Percentiles rank a stretch among this genome's conserved stretches.
Conservation (phyloP, 2,888 invertebrate genomes). For the Melolontha melolontha region DNA sequence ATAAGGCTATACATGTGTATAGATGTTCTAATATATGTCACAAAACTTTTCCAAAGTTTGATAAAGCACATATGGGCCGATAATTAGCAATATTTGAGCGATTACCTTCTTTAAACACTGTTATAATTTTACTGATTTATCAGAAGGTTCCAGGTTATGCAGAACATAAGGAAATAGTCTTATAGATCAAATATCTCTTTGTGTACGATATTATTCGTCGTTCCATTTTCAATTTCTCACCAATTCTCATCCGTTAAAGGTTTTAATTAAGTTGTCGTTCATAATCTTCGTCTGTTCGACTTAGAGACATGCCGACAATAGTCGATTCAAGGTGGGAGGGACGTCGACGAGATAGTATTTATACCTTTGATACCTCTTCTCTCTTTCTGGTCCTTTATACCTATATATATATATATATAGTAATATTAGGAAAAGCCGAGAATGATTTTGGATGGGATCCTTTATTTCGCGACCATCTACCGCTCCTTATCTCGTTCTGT, state of each 20-base stretch:
- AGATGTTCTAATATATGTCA: too few species aligned
- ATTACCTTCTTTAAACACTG: too few species aligned
- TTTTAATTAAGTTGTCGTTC: slow-evolving; percentile 30
- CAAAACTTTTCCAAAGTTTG: too few species aligned
- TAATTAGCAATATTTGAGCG: too few species aligned
- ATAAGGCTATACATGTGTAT: too few species aligned
- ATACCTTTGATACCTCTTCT: not conserved
- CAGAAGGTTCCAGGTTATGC: too few species aligned
- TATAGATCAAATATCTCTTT: too few species aligned
- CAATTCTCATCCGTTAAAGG: slow-evolving; percentile 3
- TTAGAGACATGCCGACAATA: slow-evolving; percentile 8
- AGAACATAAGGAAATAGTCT: too few species aligned
- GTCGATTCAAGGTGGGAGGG: slow-evolving; percentile 2
- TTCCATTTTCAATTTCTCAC: too few species aligned
- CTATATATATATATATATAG: not conserved
- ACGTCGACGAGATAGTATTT: slow-evolving; percentile 2
- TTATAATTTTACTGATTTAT: too few species aligned
- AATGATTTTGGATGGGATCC: slow-evolving; percentile 28
- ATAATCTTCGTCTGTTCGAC: slow-evolving; percentile 26
- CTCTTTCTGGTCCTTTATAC: not conserved
- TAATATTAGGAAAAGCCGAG: slow-evolving; percentile 26
- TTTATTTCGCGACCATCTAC: slow-evolving; percentile 34
- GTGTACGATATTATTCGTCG: too few species aligned
- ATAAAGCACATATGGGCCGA: too few species aligned
- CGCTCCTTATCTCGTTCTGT: slow-evolving; percentile 38